Conservation (phyloP, 2,113 vertebrate species). For the Tenebrosternarchus preto region DNA sequence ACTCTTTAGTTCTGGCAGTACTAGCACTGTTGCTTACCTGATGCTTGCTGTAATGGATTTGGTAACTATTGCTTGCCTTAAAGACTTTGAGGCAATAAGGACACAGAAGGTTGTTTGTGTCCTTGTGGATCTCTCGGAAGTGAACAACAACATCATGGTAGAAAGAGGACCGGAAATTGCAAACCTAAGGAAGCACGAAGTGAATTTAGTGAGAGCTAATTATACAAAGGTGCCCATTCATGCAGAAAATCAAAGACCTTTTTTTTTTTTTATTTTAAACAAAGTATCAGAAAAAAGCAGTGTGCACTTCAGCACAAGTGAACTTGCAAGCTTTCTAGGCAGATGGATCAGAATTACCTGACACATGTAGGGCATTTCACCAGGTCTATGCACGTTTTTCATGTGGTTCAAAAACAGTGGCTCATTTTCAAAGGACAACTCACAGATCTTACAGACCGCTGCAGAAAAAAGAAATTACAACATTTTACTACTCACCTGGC, state of each 20-base stretch:
- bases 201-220: not conserved
- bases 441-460: constrained; percentile 90
- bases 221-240: not conserved
- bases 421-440: constrained; percentile 83
- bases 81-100: constrained; percentile 91
- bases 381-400: constrained; percentile 87
- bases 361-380: constrained; percentile 90
- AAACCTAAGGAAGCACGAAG: constrained; percentile 76
- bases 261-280: not conserved
- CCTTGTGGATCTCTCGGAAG: constrained; percentile 81
- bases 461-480: constrained; percentile 20
- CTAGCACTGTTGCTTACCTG: constrained; percentile 75
- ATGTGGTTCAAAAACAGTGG: constrained; percentile 87
- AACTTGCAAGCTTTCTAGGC: not conserved
- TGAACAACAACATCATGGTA: constrained; percentile 85
- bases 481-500: not conserved
- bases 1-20: not conserved
- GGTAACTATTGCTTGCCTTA: constrained; percentile 80
- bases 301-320: not conserved
- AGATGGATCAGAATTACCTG: constrained; percentile 71
- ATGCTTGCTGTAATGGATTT: constrained; percentile 87
- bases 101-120: constrained; percentile 84
- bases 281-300: not conserved
- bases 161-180: constrained; percentile 88
- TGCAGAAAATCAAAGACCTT: not conserved